These are phyloP conservation scores for Lethenteron camtschaticum DNA, from an alignment of 2,113 vertebrate species.

Conservation along the genomic window DNA sequence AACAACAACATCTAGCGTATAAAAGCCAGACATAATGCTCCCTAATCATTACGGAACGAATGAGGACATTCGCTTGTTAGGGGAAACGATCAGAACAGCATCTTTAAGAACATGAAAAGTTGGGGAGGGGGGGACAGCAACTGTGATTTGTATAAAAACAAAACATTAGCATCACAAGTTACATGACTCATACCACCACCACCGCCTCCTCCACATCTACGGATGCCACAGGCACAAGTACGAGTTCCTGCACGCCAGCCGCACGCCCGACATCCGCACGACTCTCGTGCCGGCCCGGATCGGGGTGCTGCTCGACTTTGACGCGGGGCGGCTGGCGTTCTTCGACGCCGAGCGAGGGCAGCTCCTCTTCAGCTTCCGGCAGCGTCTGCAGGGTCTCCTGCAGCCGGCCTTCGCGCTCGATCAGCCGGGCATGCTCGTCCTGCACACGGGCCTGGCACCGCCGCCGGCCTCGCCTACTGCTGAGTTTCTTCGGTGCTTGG, in stretches of 20 bases:
- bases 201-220: too few relatives aligned
- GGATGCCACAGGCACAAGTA: slow-evolving; percentile 31
- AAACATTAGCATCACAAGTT: too few relatives aligned
- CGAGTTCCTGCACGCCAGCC: slow-evolving; percentile 42
- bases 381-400: slow-evolving; percentile 34
- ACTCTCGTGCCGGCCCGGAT: slow-evolving; percentile 32
- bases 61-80: too few relatives aligned
- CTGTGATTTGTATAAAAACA: too few relatives aligned
- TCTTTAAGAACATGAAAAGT: too few relatives aligned
- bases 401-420: slow-evolving; percentile 57
- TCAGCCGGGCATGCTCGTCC: slow-evolving; percentile 38
- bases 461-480: slow-evolving; percentile 11
- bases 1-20: too few relatives aligned
- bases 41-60: too few relatives aligned
- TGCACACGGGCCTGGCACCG: slow-evolving; percentile 38
- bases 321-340: slow-evolving; percentile 39
- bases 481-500: too few relatives aligned
- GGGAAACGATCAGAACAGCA: too few relatives aligned
- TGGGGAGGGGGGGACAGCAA: too few relatives aligned
- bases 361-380: slow-evolving; percentile 37
- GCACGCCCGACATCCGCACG: slow-evolving; percentile 35
- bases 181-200: too few relatives aligned
- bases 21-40: too few relatives aligned
- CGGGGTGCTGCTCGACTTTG: slow-evolving; percentile 56
- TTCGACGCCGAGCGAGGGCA: slow-evolving; percentile 54